These are phyloP conservation scores for Gonioctena quinquepunctata DNA, from an alignment of 1,140 invertebrate species.

Conservation along the genomic window DNA sequence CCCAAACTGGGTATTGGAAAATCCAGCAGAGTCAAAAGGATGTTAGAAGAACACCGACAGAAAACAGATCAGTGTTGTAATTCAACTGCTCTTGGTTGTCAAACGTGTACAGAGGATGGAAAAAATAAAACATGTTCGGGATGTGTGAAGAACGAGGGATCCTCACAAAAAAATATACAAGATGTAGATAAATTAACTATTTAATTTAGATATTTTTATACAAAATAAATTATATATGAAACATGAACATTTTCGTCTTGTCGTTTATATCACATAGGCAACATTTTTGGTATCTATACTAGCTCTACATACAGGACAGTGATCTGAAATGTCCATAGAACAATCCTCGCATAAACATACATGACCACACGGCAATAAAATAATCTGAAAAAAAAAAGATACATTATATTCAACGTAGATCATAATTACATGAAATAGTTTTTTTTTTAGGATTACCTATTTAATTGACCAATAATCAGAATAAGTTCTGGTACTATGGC, in stretches of 20 bases:
- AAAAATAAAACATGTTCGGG: neutral
- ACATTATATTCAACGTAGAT: too few species aligned
- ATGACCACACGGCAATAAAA: constrained; percentile 80
- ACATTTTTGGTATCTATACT: constrained; percentile 66
- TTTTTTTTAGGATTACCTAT: too few species aligned
- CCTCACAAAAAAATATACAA: neutral
- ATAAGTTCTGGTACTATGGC: too few species aligned
- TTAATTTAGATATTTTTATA: constrained; percentile 12
- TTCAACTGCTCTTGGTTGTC: neutral
- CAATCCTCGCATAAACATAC: constrained; percentile 84
- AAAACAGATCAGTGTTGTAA: neutral
- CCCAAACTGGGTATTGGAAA: constrained; percentile 87
- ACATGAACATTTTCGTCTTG: constrained; percentile 1
- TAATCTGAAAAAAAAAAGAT: constrained; percentile 74
- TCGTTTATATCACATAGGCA: constrained; percentile 68
- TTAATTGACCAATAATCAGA: too few species aligned
- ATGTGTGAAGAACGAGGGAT: neutral
- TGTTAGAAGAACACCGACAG: constrained; percentile 53
- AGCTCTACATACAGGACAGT: constrained; percentile 75
- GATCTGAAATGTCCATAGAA: constrained; percentile 65
- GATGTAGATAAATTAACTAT: constrained; percentile 1
- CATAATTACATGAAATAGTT: too few species aligned
- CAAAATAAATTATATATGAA: constrained; percentile 9
- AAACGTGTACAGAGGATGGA: neutral
- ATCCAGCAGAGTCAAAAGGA: constrained; percentile 74